Conservation (phyloP, 2,797 vertebrate species). For the Synaphobranchus kaupii region DNA sequence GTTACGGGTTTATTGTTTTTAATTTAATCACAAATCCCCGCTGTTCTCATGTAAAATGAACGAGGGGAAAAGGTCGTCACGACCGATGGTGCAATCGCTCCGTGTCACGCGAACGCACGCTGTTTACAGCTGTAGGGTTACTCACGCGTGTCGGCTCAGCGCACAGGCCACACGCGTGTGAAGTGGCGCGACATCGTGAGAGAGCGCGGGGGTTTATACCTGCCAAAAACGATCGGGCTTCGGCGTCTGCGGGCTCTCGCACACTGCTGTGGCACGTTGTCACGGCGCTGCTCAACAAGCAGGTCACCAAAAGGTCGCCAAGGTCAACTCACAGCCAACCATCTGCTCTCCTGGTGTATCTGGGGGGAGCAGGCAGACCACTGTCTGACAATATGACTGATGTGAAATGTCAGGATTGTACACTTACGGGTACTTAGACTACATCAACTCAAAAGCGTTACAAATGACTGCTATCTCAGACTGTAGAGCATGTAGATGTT, state of each 20-base stretch:
- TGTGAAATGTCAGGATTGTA: slow-evolving; percentile 25
- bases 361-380: neutral
- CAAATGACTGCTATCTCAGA: neutral
- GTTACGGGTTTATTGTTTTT: too few relatives aligned
- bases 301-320: too few relatives aligned
- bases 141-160: neutral
- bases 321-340: neutral
- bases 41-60: too few relatives aligned
- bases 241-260: neutral
- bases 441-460: neutral
- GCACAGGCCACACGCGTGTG: too few relatives aligned
- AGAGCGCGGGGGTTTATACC: neutral
- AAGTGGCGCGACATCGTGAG: neutral
- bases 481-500: neutral
- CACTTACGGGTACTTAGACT: slow-evolving; percentile 25
- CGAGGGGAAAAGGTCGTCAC: too few relatives aligned
- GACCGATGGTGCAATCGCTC: neutral
- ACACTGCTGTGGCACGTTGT: neutral
- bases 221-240: neutral
- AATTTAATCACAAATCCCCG: neutral
- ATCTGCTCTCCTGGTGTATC: neutral
- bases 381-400: neutral
- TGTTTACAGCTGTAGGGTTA: neutral
- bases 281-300: neutral
- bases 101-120: neutral